Base-by-base conservation (phyloP, 1,140 invertebrate species). In the Dreissena polymorpha region DNA sequence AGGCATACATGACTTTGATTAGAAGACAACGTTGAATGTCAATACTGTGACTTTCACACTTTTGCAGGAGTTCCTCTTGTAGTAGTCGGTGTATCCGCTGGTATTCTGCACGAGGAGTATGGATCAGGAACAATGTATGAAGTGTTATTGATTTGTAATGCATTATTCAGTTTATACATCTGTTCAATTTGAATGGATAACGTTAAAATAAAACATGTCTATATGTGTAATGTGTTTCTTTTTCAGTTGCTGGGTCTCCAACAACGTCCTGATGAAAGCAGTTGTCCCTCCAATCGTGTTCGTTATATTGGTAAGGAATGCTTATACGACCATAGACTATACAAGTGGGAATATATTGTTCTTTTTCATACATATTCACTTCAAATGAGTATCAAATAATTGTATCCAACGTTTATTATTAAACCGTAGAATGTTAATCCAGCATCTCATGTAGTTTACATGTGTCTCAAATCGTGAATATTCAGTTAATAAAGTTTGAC, bases 211-310 rank as follows among this genome's bases (percentile, higher is more conserved):
- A 39, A 39, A 39, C 39, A 8, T 39, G 2, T 39, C 39, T 8
- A 39, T 39, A 39, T 39, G 39, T 39, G 39, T 8, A 2, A 39
- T 39, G 2, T 8, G 8, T 39, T 39, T n/a, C n/a, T 29, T 12
- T 84, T 83, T 0, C 76, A 91, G 90, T n/a, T 91, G 90, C 69
- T 91, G 90, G 90, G 50, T 91, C 70, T 85, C 86, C 13, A 82
- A 79, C n/a, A 85, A 88, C 13, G 64, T 88, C n/a, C 65, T 90
- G 50, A 67, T 90, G 27, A 75, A 88, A 7, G 85, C 83, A 12
- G 88, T 91, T 85, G 88, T 90, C 13, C 90, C 90, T 23, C 86
- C 87, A 10, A 89, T 90, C 6, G 85, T 83, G 10, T 69, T 91
- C 0, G 88, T 91, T 2, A 86, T 91, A 57, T n/a, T 88, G 65